Conservation (phyloP, 2,113 vertebrate genomes). For the Octodon degus region DNA sequence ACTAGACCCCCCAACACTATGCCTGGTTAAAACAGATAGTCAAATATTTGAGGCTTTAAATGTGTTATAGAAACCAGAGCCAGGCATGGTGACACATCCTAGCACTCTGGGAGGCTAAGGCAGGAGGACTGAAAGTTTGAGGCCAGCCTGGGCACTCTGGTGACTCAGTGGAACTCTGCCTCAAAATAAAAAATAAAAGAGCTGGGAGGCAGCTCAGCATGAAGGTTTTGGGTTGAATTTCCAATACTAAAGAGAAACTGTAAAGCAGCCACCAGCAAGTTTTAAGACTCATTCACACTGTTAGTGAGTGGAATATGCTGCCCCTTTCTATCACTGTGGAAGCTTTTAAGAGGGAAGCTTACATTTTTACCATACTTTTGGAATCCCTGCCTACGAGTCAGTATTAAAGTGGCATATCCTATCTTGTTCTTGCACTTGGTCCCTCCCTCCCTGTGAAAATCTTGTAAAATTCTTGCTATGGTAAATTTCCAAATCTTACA, state of each 20-base stretch:
- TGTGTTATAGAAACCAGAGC: not conserved
- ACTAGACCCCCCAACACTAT: not conserved
- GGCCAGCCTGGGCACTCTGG: not conserved
- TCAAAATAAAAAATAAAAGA: not conserved
- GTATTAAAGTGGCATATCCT: not conserved
- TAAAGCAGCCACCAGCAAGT: not conserved
- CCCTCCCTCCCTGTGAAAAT: not conserved
- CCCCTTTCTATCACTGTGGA: slow-evolving; percentile 46
- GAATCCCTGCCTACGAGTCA: slow-evolving; percentile 12
- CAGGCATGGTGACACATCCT: not conserved
- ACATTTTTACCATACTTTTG: slow-evolving; percentile 52
- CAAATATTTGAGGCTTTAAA: slow-evolving; percentile 20
- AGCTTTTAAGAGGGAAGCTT: slow-evolving; percentile 60
- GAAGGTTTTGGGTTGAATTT: not conserved
- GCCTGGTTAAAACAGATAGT: not conserved
- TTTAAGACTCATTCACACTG: not conserved
- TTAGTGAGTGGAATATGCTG: slow-evolving; percentile 48
- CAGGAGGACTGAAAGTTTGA: not conserved
- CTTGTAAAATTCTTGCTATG: not conserved
- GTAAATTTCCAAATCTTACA: slow-evolving; percentile 48
- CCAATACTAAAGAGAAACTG: not conserved
- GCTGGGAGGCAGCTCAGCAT: not conserved
- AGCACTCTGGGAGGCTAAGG: not conserved
- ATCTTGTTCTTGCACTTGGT: not conserved
- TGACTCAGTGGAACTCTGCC: not conserved